Evolutionary conservation across 2,113 vertebrate genomes (phyloP).

Genomic region (Lophius piscatorius): DNA sequence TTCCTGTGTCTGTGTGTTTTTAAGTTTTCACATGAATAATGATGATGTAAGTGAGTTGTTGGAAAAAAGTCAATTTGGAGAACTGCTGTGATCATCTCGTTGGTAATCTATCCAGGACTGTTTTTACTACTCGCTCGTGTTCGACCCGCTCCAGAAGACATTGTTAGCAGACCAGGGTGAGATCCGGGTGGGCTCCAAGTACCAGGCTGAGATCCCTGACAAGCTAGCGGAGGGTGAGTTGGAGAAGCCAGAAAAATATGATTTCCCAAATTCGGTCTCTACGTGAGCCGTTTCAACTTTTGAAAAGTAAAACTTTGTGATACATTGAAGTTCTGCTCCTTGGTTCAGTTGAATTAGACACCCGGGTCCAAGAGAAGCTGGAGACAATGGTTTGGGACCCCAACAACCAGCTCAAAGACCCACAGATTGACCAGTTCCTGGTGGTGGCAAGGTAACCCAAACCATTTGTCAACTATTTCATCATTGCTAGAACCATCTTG

Average conservation of each 20-base stretch:
- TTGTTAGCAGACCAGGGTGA: slow-evolving; percentile 93
- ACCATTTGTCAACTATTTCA: too few relatives aligned
- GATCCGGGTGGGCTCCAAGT: slow-evolving; percentile 93
- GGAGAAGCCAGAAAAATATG: neutral
- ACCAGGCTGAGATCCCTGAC: slow-evolving; percentile 93
- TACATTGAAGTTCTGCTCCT: neutral
- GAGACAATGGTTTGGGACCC: slow-evolving; percentile 95
- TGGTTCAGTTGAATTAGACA: slow-evolving; percentile 84
- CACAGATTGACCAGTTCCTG: slow-evolving; percentile 95
- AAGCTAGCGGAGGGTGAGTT: slow-evolving; percentile 86
- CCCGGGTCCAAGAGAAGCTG: slow-evolving; percentile 89
- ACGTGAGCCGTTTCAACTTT: neutral
- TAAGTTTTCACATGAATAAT: neutral
- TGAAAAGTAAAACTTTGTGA: neutral
- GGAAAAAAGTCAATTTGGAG: neutral
- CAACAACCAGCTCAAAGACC: slow-evolving; percentile 91
- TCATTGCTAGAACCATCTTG: too few relatives aligned
- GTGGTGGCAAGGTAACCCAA: slow-evolving; percentile 91
- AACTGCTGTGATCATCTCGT: neutral
- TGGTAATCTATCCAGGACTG: slow-evolving; percentile 82
- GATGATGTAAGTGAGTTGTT: neutral
- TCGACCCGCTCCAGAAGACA: slow-evolving; percentile 94
- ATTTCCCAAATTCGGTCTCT: too few relatives aligned
- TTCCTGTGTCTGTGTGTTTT: neutral
- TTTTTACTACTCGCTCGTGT: slow-evolving; percentile 95